A percentile compares a stretch with the other conserved stretches of the same genome.
phyloP scores from a whole-genome alignment of 2,888 invertebrate genomes.

The Balanococcus diminutus region DNA sequence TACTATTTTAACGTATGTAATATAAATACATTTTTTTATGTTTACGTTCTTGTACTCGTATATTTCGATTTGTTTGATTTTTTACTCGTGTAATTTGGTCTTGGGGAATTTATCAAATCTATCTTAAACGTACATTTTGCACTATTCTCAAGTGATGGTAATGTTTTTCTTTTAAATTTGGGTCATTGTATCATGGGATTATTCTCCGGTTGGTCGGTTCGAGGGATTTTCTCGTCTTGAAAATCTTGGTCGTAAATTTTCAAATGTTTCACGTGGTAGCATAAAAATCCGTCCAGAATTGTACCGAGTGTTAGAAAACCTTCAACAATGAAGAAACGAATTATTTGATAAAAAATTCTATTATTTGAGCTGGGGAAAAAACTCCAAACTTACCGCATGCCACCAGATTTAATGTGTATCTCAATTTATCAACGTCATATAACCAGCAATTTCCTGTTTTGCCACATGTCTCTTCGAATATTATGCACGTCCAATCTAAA shows the following conservation, averaged over 20 bases:
- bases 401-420: constrained; percentile 60
- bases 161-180: too few relatives aligned
- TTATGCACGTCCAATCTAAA: constrained; percentile 62
- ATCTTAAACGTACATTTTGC: not conserved
- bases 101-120: not conserved
- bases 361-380: not conserved
- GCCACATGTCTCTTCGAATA: constrained; percentile 63
- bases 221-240: constrained; percentile 53
- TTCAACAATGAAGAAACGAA: constrained; percentile 53
- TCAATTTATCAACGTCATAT: constrained; percentile 61
- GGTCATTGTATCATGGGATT: not conserved
- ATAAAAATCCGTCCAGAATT: constrained; percentile 60
- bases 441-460: constrained; percentile 62
- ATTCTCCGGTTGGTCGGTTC: not conserved
- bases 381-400: constrained; percentile 59
- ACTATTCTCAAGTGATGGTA: too few relatives aligned
- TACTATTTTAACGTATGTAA: constrained; percentile 26
- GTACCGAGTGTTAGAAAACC: constrained; percentile 60
- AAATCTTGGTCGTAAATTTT: constrained; percentile 60
- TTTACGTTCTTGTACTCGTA: not conserved
- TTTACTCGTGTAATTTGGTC: not conserved
- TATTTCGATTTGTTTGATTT: not conserved
- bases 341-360: not conserved
- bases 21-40: constrained; percentile 37
- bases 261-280: constrained; percentile 60